Base-by-base conservation (phyloP, 1,140 invertebrate species). In the Macrobrachium nipponense region DNA sequence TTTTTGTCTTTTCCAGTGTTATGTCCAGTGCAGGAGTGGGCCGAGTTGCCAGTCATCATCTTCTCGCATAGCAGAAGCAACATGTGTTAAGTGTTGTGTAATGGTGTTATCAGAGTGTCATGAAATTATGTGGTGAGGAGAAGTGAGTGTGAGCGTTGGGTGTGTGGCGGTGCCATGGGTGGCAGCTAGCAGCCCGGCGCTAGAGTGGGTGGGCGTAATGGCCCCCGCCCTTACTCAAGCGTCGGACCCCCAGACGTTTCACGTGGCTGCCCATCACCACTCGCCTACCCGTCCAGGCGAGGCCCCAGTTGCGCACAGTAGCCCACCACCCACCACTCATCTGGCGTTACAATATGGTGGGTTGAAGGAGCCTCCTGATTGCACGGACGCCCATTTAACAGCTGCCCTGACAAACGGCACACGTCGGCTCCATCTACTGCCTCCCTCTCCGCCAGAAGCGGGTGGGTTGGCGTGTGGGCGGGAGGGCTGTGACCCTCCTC, bases 141-240 rank as follows among this genome's bases (percentile, higher is more conserved):
- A n/a, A n/a, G n/a, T n/a, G n/a, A n/a, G 81, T 58, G 81, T 84
- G 62, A 84, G 36, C 36, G 18, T 64, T 36, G 82, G 78, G 80
- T 44, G 79, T 73, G 79, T 44, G 79, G 81, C 77, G 62, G 78
- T 73, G 81, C 72, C 81, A 85, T 75, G 68, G 73, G 87, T 77
- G 82, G 77, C 80, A 76, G 81, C 44, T 79, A 82, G 75, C 73
- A 70, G 51, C 51, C 44, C 64, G 93, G 93, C 92, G 91, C 92
- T 92, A 78, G 76, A 64, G 82, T 78, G 83, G 83, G 83, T 92
- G 92, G 93, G 92, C 93, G 94, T 93, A 92, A 95, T 95, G 94
- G 94, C 94, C 92, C 94, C 94, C 92, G 94, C 94, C 92, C 92
- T 94, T 92, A 94, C 94, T 90, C 94, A 95, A 92, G 91, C 92